Percentiles rank a stretch among this genome's conserved stretches.
Evolutionary conservation across 1,140 invertebrate species (phyloP).

Genomic region (Aleiodes sp.): DNA sequence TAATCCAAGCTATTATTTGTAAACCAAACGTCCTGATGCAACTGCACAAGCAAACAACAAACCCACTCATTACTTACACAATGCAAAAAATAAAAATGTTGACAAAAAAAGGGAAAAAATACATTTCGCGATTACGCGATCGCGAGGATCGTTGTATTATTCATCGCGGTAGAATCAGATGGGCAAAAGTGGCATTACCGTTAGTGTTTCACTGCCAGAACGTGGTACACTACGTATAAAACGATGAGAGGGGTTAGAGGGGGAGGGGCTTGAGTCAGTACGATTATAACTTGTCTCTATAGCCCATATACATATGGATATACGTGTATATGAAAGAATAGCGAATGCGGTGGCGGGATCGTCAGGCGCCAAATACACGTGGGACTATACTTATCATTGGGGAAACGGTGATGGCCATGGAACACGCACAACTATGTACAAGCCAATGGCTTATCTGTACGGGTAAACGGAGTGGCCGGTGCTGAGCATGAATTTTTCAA

Average conservation of each 20-base stretch:
- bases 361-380: slow-evolving; percentile 11
- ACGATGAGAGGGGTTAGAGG: too few species aligned
- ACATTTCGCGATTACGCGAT: not conserved
- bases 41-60: too few species aligned
- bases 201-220: slow-evolving; percentile 1
- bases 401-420: slow-evolving; percentile 12
- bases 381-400: slow-evolving; percentile 14
- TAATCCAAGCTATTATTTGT: too few species aligned
- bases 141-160: slow-evolving; percentile 3
- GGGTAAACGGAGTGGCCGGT: not conserved
- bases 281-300: not conserved
- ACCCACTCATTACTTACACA: too few species aligned
- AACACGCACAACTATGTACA: not conserved
- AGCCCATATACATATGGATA: slow-evolving; percentile 9
- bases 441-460: not conserved
- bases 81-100: too few species aligned
- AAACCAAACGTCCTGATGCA: too few species aligned
- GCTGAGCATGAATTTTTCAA: slow-evolving; percentile 3
- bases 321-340: not conserved
- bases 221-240: too few species aligned
- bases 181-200: slow-evolving; percentile 6
- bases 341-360: not conserved
- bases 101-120: too few species aligned
- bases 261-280: not conserved
- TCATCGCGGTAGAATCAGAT: not conserved